A percentile compares a stretch with the other conserved stretches of the same genome.
These are phyloP conservation scores for Misgurnus mizolepis DNA, from an alignment of 2,113 vertebrate genomes.

Conservation along the genomic window DNA sequence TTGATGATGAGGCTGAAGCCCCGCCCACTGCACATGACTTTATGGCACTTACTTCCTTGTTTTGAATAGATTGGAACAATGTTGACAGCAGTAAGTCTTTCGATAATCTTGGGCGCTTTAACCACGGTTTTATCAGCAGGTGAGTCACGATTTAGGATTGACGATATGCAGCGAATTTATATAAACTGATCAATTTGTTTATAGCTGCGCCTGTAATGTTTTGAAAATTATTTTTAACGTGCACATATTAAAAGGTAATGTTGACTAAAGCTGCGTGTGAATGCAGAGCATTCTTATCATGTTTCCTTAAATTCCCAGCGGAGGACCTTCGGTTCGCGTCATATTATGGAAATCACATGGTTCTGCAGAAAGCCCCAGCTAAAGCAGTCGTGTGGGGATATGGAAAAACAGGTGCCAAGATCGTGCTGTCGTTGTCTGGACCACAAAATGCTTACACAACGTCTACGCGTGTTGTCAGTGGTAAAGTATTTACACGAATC, in stretches of 20 bases:
- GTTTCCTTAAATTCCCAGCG: conserved; percentile 60
- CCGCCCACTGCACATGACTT: too few species aligned
- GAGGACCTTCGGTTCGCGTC: conserved; percentile 78
- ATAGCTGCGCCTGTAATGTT: not conserved
- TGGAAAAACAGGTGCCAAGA: conserved; percentile 60
- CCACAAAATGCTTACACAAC: not conserved
- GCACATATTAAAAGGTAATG: not conserved
- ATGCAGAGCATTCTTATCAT: too few species aligned
- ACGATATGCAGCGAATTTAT: not conserved
- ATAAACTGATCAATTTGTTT: not conserved
- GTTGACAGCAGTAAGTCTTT: not conserved
- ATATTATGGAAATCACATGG: conserved; percentile 85
- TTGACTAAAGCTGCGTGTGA: not conserved
- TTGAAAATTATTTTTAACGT: not conserved
- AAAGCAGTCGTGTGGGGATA: conserved; percentile 85
- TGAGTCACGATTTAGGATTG: conserved; percentile 40
- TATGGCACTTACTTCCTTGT: not conserved
- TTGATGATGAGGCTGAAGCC: too few species aligned
- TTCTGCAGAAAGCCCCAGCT: conserved; percentile 84
- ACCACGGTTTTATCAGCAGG: conserved; percentile 29
- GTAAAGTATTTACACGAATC: conserved; percentile 47
- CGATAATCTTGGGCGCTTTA: not conserved
- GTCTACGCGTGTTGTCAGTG: conserved; percentile 51
- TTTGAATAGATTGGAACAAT: not conserved
- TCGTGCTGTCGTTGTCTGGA: conserved; percentile 67